Evolutionary conservation across 1,140 invertebrate genomes (phyloP), one percentile per base, ranked within the genome.

Genomic region (Batillaria attramentaria): DNA sequence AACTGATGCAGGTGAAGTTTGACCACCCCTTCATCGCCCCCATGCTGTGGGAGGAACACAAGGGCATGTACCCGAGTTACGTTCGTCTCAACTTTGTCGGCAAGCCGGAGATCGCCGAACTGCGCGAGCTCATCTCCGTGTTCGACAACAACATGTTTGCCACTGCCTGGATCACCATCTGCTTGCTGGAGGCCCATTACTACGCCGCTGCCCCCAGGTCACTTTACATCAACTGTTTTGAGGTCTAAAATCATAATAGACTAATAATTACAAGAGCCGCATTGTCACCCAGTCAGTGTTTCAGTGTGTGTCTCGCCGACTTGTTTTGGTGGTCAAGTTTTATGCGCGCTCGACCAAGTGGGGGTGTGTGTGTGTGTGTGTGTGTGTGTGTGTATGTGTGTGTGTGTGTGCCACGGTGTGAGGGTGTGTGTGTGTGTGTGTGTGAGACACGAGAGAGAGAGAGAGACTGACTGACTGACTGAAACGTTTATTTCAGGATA

Each of bases 101-200:
- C 2, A 77, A 78, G 31, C 81, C 83, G n/a, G 81, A 82, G 4
- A 43, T 85, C 54, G 81, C 84, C 33, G 79, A 84, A 16, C 13
- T 87, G 20, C 77, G 88, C 2, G 82, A 87, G 31, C 50, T 77
- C 24, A 84, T 87, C 24, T 65, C 78, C 18, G 83, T 89, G 24
- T 89, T 83, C 79, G 88, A 89, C 79, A 87, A 88, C 78, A 87
- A 89, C 80, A 89, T 88, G 87, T 89, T 89, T 78, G 87, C 85
- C 0, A 89, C 88, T 35, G 83, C 86, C 18, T 89, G 88, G 88
- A 85, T 89, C 6, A 84, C 86, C 16, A 78, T 79, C 5, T 78
- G 73, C 60, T 69, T 89, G 60, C 33, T 88, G 20, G 87, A 88
- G 69, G 80, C 85, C 0, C 83, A 83, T 80, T 77, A 78, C n/a